Evolutionary conservation across 2,888 invertebrate genomes (phyloP).

Genomic region (Heliconius hortense): DNA sequence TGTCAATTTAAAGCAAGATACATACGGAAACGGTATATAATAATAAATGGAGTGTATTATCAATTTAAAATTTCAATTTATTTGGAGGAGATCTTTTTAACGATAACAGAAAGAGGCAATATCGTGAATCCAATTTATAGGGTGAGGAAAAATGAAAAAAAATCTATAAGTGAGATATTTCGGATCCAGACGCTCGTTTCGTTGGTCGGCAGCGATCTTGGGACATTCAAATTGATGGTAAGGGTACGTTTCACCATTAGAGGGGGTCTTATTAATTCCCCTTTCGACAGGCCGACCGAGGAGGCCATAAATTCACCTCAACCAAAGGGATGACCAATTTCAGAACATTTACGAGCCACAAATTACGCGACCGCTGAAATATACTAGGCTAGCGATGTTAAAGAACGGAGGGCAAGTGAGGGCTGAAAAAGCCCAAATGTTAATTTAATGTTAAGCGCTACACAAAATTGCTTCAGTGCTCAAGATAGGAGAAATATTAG

Average conservation of each 20-base stretch:
- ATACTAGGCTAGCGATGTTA: slow-evolving; percentile 73
- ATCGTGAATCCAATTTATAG: slow-evolving; percentile 66
- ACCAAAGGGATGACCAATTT: slow-evolving; percentile 83
- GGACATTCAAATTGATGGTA: slow-evolving; percentile 81
- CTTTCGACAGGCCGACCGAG: slow-evolving; percentile 81
- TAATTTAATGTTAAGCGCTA: slow-evolving; percentile 79
- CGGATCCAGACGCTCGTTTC: slow-evolving; percentile 69
- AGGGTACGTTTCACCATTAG: slow-evolving; percentile 82
- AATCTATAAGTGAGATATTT: slow-evolving; percentile 60
- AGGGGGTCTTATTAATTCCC: slow-evolving; percentile 82
- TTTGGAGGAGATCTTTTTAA: slow-evolving; percentile 41
- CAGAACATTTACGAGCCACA: slow-evolving; percentile 83
- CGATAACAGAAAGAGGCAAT: slow-evolving; percentile 61
- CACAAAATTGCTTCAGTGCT: slow-evolving; percentile 75
- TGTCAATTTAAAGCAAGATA: background rate
- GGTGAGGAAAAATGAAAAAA: slow-evolving; percentile 43
- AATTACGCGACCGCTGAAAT: slow-evolving; percentile 81
- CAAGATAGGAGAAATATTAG: slow-evolving; percentile 73
- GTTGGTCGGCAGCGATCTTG: slow-evolving; percentile 73
- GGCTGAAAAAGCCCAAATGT: slow-evolving; percentile 78
- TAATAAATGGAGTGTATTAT: slow-evolving; percentile 25
- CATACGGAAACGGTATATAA: background rate
- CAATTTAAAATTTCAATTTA: slow-evolving; percentile 23
- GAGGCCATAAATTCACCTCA: slow-evolving; percentile 81
- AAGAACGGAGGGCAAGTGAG: slow-evolving; percentile 63